phyloP scores from a whole-genome alignment of 37 sponge, comb jelly and placozoan species.

The Mnemiopsis leidyi region DNA sequence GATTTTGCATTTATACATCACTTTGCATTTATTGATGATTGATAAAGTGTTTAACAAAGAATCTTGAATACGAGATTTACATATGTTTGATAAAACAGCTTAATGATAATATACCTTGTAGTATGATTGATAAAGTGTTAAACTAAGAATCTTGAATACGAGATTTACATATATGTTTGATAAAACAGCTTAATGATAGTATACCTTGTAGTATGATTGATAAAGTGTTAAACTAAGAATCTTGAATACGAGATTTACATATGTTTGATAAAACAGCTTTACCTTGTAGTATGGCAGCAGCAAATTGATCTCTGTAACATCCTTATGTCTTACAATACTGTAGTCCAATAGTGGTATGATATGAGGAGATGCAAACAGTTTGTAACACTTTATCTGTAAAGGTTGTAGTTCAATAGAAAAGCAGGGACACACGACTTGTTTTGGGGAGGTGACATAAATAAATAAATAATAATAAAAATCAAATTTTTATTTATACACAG shows the following conservation, averaged over 20 bases:
- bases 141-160: background rate
- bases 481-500: no score
- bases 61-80: no score
- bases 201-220: background rate
- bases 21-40: no score
- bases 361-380: conserved; percentile 58
- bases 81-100: background rate
- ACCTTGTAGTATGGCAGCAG: conserved; percentile 63
- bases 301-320: conserved; percentile 34
- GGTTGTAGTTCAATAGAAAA: no score
- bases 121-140: background rate
- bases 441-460: no score
- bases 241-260: no score
- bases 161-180: no score
- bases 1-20: no score
- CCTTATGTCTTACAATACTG: conserved; percentile 20
- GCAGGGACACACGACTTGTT: no score
- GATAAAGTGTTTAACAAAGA: background rate
- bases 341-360: conserved; percentile 57
- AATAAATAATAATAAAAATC: no score
- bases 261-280: no score
- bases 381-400: conserved; percentile 51
- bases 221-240: background rate
- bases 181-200: background rate
- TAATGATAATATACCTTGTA: background rate